phyloP scores from a whole-genome alignment of 2,113 vertebrate genomes.

The Cyphomyrus plagiostoma region DNA sequence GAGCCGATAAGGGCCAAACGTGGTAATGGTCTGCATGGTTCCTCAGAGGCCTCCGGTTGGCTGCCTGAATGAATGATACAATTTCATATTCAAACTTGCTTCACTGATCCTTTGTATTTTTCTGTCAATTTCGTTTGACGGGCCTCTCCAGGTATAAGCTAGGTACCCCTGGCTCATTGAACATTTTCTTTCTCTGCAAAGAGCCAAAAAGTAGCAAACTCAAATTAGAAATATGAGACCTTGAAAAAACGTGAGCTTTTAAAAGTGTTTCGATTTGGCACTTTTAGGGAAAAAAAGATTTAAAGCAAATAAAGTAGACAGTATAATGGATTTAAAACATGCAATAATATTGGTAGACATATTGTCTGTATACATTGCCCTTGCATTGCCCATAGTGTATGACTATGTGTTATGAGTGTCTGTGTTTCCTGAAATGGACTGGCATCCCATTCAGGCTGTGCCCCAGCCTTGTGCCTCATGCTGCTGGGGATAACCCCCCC shows the following conservation, averaged over 20 bases:
- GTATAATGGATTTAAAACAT: neutral
- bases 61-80: neutral
- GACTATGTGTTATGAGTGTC: neutral
- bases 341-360: neutral
- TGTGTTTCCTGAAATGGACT: neutral
- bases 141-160: neutral
- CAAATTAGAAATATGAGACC: neutral
- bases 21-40: neutral
- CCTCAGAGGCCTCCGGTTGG: neutral
- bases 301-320: neutral
- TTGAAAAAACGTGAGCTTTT: neutral
- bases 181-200: neutral
- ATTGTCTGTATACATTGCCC: neutral
- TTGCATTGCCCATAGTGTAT: neutral
- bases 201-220: neutral
- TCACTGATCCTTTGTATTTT: neutral
- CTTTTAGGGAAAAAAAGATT: neutral
- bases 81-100: constrained; percentile 4
- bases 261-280: neutral
- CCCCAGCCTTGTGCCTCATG: neutral
- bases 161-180: neutral
- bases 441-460: neutral
- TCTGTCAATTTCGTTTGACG: neutral
- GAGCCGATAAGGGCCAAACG: neutral
- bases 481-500: neutral